A percentile compares a stretch with the other conserved stretches of the same genome.
Evolutionary conservation across 2,888 invertebrate genomes (phyloP).

Genomic region (Azorinus chamasolen): DNA sequence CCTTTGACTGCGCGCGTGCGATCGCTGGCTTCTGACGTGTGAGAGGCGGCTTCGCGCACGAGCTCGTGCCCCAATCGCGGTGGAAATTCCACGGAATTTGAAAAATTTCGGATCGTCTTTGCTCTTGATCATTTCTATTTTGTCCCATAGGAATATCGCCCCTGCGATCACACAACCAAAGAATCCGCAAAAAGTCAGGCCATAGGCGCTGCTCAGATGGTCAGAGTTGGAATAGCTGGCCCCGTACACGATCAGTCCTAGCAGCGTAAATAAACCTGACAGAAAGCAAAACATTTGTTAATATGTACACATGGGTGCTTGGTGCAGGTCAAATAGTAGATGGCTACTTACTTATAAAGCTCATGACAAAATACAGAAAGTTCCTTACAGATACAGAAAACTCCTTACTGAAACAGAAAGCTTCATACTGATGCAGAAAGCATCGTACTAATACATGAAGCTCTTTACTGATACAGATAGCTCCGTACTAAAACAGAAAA

Average conservation of each 20-base stretch:
- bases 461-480: too few species aligned
- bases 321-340: too few species aligned
- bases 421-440: too few species aligned
- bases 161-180: slow-evolving; percentile 43
- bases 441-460: too few species aligned
- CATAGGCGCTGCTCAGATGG: slow-evolving; percentile 60
- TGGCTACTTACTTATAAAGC: too few species aligned
- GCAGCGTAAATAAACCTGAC: slow-evolving; percentile 45
- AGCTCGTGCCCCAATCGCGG: slow-evolving; percentile 33
- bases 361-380: too few species aligned
- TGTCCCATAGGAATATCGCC: slow-evolving; percentile 61
- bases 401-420: too few species aligned
- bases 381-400: too few species aligned
- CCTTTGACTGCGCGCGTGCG: slow-evolving; percentile 33
- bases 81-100: slow-evolving; percentile 44
- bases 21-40: slow-evolving; percentile 36
- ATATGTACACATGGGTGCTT: too few species aligned
- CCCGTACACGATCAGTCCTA: slow-evolving; percentile 53
- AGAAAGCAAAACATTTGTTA: neutral
- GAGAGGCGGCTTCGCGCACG: slow-evolving; percentile 42
- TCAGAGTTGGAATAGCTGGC: slow-evolving; percentile 49
- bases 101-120: slow-evolving; percentile 17
- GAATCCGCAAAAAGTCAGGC: slow-evolving; percentile 52
- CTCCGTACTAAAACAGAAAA: too few species aligned
- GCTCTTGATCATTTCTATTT: slow-evolving; percentile 37